phyloP scores from a whole-genome alignment of 1,140 invertebrate species.

The Aphaenogaster floridana region DNA sequence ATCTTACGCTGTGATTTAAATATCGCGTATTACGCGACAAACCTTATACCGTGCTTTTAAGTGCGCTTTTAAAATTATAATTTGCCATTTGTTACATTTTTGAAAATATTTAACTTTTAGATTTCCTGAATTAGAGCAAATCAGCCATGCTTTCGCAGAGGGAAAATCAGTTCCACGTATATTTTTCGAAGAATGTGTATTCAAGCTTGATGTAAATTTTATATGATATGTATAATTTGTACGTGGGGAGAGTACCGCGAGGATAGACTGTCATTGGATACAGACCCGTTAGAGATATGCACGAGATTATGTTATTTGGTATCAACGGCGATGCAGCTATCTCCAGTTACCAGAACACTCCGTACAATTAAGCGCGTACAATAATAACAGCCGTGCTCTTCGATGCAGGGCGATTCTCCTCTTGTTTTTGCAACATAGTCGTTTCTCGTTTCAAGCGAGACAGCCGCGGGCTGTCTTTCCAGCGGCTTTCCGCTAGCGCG shows the following conservation, averaged over 20 bases:
- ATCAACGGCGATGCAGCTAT: slow-evolving; percentile 23
- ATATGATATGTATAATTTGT: not conserved
- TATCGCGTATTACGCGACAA: not conserved
- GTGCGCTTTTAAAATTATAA: not conserved
- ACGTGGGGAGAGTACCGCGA: not conserved
- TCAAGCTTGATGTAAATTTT: slow-evolving; percentile 13
- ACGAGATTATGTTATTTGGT: slow-evolving; percentile 27
- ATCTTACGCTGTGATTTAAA: not conserved
- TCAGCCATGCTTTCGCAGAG: not conserved
- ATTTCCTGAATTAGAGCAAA: not conserved
- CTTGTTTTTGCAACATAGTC: slow-evolving; percentile 40
- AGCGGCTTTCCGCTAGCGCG: slow-evolving; percentile 32
- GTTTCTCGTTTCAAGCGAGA: slow-evolving; percentile 50
- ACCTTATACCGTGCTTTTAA: not conserved
- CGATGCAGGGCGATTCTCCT: slow-evolving; percentile 37
- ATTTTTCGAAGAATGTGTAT: not conserved
- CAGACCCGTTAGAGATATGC: slow-evolving; percentile 34
- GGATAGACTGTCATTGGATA: not conserved
- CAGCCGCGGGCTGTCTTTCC: slow-evolving; percentile 40
- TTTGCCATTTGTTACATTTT: not conserved
- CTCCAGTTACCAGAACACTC: slow-evolving; percentile 26
- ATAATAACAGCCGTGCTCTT: slow-evolving; percentile 35
- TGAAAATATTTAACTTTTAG: not conserved
- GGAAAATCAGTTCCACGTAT: not conserved
- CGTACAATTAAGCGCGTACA: slow-evolving; percentile 51